phyloP scores from a whole-genome alignment of 2,888 invertebrate species.

The Metallyticus violacea region DNA sequence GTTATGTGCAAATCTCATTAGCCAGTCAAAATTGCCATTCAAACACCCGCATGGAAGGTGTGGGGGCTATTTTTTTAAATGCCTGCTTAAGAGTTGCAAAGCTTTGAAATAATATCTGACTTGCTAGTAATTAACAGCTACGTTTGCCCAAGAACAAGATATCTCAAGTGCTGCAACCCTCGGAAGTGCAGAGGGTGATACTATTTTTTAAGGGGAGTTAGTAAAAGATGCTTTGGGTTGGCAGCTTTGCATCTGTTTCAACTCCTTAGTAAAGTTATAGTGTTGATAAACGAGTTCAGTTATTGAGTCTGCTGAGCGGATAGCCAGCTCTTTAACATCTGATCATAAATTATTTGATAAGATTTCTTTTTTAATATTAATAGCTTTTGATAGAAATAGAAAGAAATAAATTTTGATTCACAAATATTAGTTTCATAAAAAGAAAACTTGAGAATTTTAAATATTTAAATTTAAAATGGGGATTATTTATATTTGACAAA shows the following conservation, averaged over 20 bases:
- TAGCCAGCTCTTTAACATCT: too few species aligned
- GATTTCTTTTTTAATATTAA: too few species aligned
- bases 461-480: too few species aligned
- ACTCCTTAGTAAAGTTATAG: neutral
- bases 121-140: neutral
- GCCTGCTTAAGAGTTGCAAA: neutral
- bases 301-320: too few species aligned
- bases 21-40: neutral
- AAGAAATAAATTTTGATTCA: too few species aligned
- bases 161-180: neutral
- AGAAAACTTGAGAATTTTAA: too few species aligned
- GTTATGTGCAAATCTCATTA: neutral
- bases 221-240: neutral
- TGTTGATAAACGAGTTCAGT: too few species aligned
- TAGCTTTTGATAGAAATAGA: too few species aligned
- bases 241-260: neutral
- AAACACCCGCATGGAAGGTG: neutral
- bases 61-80: neutral
- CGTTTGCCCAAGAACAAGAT: neutral
- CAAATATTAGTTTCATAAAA: too few species aligned
- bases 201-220: neutral
- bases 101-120: neutral
- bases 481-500: too few species aligned
- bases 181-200: neutral
- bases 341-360: too few species aligned